Evolutionary conservation across 1,140 invertebrate species (phyloP).

Genomic region (Micrasema minimum): DNA sequence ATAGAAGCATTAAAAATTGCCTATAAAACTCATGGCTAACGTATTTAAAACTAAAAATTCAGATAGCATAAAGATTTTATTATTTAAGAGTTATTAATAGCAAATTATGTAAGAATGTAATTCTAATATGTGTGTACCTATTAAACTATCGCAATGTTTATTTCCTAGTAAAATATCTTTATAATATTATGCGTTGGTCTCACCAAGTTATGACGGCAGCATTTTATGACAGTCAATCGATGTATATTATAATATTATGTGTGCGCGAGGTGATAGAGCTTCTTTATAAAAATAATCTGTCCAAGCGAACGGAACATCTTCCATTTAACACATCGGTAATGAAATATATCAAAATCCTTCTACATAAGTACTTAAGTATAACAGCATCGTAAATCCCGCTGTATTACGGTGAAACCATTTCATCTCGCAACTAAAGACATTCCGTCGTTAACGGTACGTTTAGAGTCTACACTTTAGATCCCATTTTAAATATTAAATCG

Average conservation of each 20-base stretch:
- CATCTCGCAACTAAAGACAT: constrained; percentile 6
- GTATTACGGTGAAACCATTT: constrained; percentile 22
- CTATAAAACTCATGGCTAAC: too few relatives aligned
- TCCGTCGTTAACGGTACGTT: constrained; percentile 2
- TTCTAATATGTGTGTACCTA: too few relatives aligned
- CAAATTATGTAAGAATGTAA: too few relatives aligned
- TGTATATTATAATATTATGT: constrained; percentile 5
- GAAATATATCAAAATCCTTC: constrained; percentile 19
- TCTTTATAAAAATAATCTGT: not conserved
- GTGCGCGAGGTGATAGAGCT: constrained; percentile 23
- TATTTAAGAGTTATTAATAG: too few relatives aligned
- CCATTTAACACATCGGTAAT: not conserved
- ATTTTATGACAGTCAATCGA: not conserved
- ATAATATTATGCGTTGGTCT: not conserved
- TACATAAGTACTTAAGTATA: constrained; percentile 2
- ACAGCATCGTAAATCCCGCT: constrained; percentile 27
- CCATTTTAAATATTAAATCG: too few relatives aligned
- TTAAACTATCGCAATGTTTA: too few relatives aligned
- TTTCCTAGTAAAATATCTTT: not conserved
- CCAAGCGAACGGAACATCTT: constrained; percentile 18
- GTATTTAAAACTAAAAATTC: too few relatives aligned
- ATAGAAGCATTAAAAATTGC: too few relatives aligned
- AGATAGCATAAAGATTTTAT: too few relatives aligned
- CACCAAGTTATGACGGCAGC: constrained; percentile 1
- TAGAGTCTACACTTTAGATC: not conserved